phyloP scores from a whole-genome alignment of 2,797 vertebrate species.

The Urophycis tenuis region DNA sequence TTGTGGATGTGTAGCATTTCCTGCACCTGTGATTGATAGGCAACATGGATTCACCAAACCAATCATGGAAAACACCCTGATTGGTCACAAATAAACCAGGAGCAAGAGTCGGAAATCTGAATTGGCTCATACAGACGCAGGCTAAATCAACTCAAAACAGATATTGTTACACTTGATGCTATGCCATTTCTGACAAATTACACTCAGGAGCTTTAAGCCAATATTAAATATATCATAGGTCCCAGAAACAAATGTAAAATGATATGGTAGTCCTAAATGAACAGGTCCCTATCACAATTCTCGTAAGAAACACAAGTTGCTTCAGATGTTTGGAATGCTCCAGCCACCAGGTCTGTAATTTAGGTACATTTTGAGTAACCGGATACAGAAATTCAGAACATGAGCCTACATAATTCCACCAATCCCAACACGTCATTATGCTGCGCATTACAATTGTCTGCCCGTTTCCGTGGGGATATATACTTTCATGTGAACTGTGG shows the following conservation, averaged over 20 bases:
- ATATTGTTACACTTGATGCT: background rate
- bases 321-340: background rate
- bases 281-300: background rate
- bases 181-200: background rate
- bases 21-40: too few species aligned
- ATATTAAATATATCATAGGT: too few species aligned
- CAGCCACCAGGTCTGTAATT: background rate
- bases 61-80: background rate
- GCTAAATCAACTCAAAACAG: too few species aligned
- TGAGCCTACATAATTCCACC: background rate
- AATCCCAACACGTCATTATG: background rate
- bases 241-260: background rate
- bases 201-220: background rate
- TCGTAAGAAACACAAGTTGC: background rate
- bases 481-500: background rate
- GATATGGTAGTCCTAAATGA: too few species aligned
- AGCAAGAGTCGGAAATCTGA: background rate
- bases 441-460: background rate
- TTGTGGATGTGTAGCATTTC: too few species aligned
- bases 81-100: background rate
- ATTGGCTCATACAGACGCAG: too few species aligned
- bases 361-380: background rate
- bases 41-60: background rate
- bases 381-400: background rate
- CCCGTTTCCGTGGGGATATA: background rate